A percentile compares a stretch with the other conserved stretches of the same genome.
These are phyloP conservation scores for Cyprinodon brontotheroides DNA, from an alignment of 2,113 vertebrate genomes.

Conservation along the genomic window DNA sequence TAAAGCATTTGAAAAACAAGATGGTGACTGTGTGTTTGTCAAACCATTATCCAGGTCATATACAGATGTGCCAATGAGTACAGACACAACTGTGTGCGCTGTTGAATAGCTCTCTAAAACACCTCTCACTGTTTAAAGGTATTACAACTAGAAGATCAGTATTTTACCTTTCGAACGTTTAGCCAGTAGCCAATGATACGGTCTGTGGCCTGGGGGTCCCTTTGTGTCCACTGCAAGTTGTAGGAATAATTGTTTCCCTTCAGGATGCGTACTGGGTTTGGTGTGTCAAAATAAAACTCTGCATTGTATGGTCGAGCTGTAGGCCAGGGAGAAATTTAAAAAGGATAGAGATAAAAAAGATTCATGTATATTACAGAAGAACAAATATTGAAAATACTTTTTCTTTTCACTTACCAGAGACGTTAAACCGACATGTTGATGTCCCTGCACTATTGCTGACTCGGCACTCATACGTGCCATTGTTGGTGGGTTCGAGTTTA, in stretches of 20 bases:
- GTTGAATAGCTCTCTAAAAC: not conserved
- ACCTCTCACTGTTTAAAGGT: not conserved
- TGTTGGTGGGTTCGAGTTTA: slow-evolving; percentile 85
- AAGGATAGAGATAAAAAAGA: not conserved
- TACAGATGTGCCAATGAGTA: not conserved
- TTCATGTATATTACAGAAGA: not conserved
- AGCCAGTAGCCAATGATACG: slow-evolving; percentile 90
- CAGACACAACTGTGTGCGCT: not conserved
- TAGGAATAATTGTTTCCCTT: slow-evolving; percentile 96
- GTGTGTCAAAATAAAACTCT: slow-evolving; percentile 99
- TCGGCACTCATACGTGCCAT: slow-evolving; percentile 90
- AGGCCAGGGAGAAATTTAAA: slow-evolving; percentile 5
- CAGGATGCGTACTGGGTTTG: slow-evolving; percentile 90
- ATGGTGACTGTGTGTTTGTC: slow-evolving; percentile 7
- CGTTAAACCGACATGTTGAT: slow-evolving; percentile 88
- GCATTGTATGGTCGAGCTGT: slow-evolving; percentile 91
- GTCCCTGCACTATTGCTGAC: slow-evolving; percentile 91
- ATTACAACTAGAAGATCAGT: not conserved
- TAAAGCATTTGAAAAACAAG: slow-evolving; percentile 3
- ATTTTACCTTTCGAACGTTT: slow-evolving; percentile 87
- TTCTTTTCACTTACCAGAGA: slow-evolving; percentile 86
- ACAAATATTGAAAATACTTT: not conserved
- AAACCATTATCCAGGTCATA: not conserved
- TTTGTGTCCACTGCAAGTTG: slow-evolving; percentile 96
- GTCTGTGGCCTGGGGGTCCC: slow-evolving; percentile 90